These are phyloP conservation scores for Lindbergichthys nudifrons DNA, from an alignment of 2,797 vertebrate species.

Conservation along the genomic window DNA sequence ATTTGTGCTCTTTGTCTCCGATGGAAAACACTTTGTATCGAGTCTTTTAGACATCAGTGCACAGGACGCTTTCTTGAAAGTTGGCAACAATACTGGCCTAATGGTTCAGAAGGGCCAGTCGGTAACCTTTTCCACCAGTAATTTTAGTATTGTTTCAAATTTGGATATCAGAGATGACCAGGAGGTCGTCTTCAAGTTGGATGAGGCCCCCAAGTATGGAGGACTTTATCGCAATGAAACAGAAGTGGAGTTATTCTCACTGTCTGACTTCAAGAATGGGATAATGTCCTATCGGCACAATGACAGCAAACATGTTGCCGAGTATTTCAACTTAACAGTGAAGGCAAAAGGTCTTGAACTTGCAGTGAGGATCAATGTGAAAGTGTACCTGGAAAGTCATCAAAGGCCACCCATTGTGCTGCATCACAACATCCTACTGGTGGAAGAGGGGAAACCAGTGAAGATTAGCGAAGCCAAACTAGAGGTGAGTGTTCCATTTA, in stretches of 20 bases:
- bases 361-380: constrained; percentile 79
- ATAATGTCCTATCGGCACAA: constrained; percentile 86
- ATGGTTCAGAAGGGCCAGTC: constrained; percentile 89
- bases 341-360: constrained; percentile 79
- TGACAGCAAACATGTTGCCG: constrained; percentile 83
- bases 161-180: constrained; percentile 87
- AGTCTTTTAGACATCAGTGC: constrained; percentile 90
- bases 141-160: constrained; percentile 90
- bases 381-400: constrained; percentile 88
- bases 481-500: constrained; percentile 81
- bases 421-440: constrained; percentile 83
- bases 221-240: constrained; percentile 78
- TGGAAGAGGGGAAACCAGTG: constrained; percentile 91
- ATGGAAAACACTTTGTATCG: constrained; percentile 90
- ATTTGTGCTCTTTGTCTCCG: constrained; percentile 93
- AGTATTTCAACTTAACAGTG: constrained; percentile 86
- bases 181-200: constrained; percentile 83
- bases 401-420: constrained; percentile 83
- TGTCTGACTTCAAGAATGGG: constrained; percentile 83
- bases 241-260: constrained; percentile 83
- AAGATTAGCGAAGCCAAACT: constrained; percentile 87
- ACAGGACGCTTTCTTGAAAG: constrained; percentile 86
- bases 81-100: constrained; percentile 89
- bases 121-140: constrained; percentile 78
- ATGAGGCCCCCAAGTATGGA: constrained; percentile 84